phyloP scores from a whole-genome alignment of 2,797 vertebrate genomes.

The Notoglanidium macrostoma region DNA sequence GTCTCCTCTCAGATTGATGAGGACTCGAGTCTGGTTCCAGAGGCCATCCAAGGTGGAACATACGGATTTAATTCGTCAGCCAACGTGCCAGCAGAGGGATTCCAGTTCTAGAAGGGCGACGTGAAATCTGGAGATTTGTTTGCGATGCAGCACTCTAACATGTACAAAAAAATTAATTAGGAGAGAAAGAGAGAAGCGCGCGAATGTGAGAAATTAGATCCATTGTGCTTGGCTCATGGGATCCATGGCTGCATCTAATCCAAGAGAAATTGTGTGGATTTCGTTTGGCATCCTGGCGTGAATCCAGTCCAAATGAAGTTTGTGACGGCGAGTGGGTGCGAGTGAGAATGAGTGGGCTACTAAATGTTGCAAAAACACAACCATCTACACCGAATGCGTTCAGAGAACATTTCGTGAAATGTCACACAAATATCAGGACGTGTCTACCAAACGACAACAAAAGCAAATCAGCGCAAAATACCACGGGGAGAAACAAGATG shows the following conservation, averaged over 20 bases:
- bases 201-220: conserved; percentile 94
- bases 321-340: conserved; percentile 99
- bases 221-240: conserved; percentile 99
- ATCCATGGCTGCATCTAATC: conserved; percentile 99
- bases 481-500: conserved; percentile 74
- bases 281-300: conserved; percentile 93
- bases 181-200: conserved; percentile 75
- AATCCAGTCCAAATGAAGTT: conserved; percentile 97
- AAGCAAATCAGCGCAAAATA: conserved; percentile 61
- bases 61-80: conserved; percentile 98
- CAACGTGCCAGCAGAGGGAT: conserved; percentile 99
- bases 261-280: conserved; percentile 97
- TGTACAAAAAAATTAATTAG: conserved; percentile 71
- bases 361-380: conserved; percentile 83
- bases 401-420: conserved; percentile 82
- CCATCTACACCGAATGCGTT: conserved; percentile 94
- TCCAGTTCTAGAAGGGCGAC: conserved; percentile 95
- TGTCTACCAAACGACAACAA: conserved; percentile 75
- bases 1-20: conserved; percentile 86
- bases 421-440: conserved; percentile 83
- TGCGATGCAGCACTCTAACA: conserved; percentile 97
- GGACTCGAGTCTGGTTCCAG: conserved; percentile 96
- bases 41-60: conserved; percentile 96
- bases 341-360: conserved; percentile 99
- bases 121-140: conserved; percentile 88